Conservation (phyloP, 2,888 invertebrate species). For the Hirtodrosophila duncani region DNA sequence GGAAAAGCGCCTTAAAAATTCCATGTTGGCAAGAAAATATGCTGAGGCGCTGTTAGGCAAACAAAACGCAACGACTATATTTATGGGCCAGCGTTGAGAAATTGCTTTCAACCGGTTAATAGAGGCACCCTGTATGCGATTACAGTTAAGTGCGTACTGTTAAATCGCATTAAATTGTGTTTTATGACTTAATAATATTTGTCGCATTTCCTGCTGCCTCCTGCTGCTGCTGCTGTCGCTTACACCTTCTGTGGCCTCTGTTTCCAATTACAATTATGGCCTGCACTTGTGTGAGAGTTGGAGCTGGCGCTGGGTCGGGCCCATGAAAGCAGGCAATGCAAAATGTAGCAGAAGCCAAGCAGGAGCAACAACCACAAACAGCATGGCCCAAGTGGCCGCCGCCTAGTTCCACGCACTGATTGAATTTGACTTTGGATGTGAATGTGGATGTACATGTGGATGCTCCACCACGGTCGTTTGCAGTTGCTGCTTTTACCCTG, state of each 20-base stretch:
- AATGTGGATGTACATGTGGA: constrained; percentile 19
- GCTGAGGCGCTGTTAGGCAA: no score
- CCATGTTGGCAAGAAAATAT: constrained; percentile 5
- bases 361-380: constrained; percentile 44
- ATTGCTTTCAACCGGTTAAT: constrained; percentile 35
- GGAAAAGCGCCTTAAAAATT: constrained; percentile 31
- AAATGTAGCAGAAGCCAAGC: not conserved
- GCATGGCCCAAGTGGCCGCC: constrained; percentile 56
- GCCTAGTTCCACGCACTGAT: constrained; percentile 60
- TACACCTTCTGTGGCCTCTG: no score
- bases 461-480: no score
- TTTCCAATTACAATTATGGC: constrained; percentile 18
- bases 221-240: no score
- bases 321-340: no score
- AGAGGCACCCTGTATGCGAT: constrained; percentile 40
- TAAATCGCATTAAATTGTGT: constrained; percentile 57
- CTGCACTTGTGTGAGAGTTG: no score
- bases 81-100: constrained; percentile 17
- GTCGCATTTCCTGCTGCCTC: not conserved
- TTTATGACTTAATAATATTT: constrained; percentile 59
- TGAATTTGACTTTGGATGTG: constrained; percentile 57
- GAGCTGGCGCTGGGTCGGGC: no score
- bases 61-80: constrained; percentile 1
- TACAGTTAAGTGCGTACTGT: constrained; percentile 51
- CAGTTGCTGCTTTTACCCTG: not conserved